Base-by-base conservation (phyloP, 2,797 vertebrate species). In the Anolis apletophallus region DNA sequence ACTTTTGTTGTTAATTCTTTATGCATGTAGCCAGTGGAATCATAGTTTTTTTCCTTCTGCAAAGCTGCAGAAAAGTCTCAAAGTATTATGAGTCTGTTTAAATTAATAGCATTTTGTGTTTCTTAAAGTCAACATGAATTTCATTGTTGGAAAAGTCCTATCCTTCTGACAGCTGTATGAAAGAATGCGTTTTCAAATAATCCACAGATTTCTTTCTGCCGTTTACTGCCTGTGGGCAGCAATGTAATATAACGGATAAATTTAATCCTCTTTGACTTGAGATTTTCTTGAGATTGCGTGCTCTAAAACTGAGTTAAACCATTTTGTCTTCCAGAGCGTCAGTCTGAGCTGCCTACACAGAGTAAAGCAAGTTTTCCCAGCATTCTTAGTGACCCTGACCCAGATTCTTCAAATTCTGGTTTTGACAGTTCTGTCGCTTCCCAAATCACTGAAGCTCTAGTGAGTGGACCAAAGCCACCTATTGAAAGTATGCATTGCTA, bases 401-500 rank as follows among this genome's bases (percentile, higher is more conserved):
- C 98, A 1, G 99, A 99, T 93, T 99, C 98, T 0, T 99, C 98
- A 76, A 99, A 99, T 95, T 99, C 98, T 0, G 98, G 98, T 19
- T 99, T 99, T 81, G 99, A 99, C 97, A 99, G 98, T 95, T 99
- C 98, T 0, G 98, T 99, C 91, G 99, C 99, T 94, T 99, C 99
- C 94, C 98, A 99, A 96, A 99, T 99, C 96, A 99, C 98, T 0
- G 99, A 99, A 96, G 98, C 98, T 36, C 96, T 99, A 96, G 98
- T 99, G 91, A 99, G 98, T 21, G 99, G 98, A 86, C 98, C 98
- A 80, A 97, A 98, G 54, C 99, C 99, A 71, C 98, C 99, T 0
- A 97, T 99, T 95, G 99, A 99, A 96, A 99, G 99, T 99, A 95
- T 87, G 98, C 97, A 75, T 61, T 52, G 36, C 29, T 84, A 21